Conservation (phyloP, 2,888 invertebrate genomes). For the Hipparchia semele region DNA sequence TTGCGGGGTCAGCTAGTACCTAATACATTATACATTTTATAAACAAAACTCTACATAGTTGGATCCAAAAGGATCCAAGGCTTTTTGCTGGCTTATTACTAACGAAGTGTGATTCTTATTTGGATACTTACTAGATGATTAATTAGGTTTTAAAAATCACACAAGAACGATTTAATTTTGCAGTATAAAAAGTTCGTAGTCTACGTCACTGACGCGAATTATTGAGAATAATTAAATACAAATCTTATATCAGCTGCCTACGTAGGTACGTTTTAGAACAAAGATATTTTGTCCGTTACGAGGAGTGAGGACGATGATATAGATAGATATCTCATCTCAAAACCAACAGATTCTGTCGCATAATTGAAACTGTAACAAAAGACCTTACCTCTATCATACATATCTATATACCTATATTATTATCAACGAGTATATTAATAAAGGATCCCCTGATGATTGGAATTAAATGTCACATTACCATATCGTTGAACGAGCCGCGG, state of each 20-base stretch:
- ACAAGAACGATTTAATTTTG: too few relatives aligned
- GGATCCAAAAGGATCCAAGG: too few relatives aligned
- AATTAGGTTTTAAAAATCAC: too few relatives aligned
- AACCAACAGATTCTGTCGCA: conserved; percentile 29
- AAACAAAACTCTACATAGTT: too few relatives aligned
- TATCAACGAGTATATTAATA: conserved; percentile 50
- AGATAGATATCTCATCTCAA: conserved; percentile 3
- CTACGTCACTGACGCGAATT: too few relatives aligned
- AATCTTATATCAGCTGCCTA: neutral
- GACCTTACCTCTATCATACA: conserved; percentile 19
- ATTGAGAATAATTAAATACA: too few relatives aligned
- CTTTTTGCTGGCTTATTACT: too few relatives aligned
- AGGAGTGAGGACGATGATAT: neutral
- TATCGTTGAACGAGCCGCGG: conserved; percentile 69
- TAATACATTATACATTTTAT: too few relatives aligned
- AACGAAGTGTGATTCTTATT: too few relatives aligned
- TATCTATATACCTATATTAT: conserved; percentile 18
- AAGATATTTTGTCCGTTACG: neutral
- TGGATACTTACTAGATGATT: too few relatives aligned
- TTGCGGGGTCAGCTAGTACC: too few relatives aligned
- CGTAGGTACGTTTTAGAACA: neutral
- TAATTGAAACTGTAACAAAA: conserved; percentile 41
- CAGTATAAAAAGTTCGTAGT: too few relatives aligned
- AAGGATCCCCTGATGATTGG: conserved; percentile 60
- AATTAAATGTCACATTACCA: conserved; percentile 80